Evolutionary conservation across 2,113 vertebrate genomes (phyloP).

Genomic region (Pluvialis apricaria): DNA sequence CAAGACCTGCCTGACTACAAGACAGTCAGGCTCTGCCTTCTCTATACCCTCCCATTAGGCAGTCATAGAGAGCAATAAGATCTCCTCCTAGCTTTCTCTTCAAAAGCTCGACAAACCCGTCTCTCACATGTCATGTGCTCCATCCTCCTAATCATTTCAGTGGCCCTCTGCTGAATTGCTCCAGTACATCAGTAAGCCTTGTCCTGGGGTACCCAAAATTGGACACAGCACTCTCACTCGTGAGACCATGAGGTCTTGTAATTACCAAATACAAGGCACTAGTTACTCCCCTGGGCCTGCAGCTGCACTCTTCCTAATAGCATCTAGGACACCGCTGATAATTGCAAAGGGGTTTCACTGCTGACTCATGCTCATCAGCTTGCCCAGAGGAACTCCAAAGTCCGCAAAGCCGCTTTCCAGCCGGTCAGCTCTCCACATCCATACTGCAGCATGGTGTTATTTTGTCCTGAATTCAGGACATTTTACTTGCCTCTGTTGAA

Average conservation of each 20-base stretch:
- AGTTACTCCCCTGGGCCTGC: accelerated
- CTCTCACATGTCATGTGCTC: not conserved
- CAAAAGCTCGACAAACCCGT: not conserved
- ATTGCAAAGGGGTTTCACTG: not conserved
- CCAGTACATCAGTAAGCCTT: not conserved
- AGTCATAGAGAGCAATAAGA: not conserved
- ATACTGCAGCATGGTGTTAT: not conserved
- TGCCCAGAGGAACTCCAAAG: not conserved
- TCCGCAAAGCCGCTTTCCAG: not conserved
- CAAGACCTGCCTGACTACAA: not conserved
- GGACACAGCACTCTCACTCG: not conserved
- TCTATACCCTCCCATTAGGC: not conserved
- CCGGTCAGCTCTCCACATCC: not conserved
- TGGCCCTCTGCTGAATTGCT: not conserved
- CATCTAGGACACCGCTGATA: not conserved
- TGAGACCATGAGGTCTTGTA: not conserved
- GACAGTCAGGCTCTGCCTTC: not conserved
- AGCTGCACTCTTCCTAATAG: not conserved
- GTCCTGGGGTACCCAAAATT: not conserved
- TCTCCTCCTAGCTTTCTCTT: not conserved
- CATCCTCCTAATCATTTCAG: not conserved
- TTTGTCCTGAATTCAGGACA: not conserved
- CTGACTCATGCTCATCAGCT: not conserved
- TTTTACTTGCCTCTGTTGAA: not conserved
- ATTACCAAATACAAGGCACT: not conserved